Base-by-base conservation (phyloP, 1,140 invertebrate genomes). In the Hypsibius dujardini region DNA sequence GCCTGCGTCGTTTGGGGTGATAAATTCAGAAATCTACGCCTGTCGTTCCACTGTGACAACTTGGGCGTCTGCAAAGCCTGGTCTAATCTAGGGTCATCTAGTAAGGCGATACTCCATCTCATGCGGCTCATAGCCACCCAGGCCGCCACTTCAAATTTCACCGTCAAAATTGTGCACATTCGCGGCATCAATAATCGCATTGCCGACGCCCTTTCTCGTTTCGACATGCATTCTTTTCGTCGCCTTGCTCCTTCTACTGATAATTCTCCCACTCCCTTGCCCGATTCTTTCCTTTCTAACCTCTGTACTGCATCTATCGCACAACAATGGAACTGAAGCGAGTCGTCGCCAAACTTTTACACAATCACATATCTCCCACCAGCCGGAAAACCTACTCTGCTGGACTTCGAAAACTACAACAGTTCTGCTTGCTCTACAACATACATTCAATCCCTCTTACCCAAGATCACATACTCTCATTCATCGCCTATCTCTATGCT, bases 191-290 rank as follows among this genome's bases (percentile, higher is more conserved):
- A 67, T 42, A 67, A 67, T 42, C 12, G 62, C 42, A 42, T 67
- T 42, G 62, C 62, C 45, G 62, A 67, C 7, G 62, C 62, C 45
- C 42, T 67, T 14, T 67, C 62, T 67, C 62, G 62, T 42, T 14
- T 14, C 42, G 7, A 67, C 3, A 7, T 42, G 3, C 42, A 7
- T 7, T 42, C 12, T 42, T 67, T 67, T 42, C 62, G 62, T 42
- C 3, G 3, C 45, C 42, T 67, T 14, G 62, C 62, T 42, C 62
- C 62, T 67, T 42, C 7, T 7, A 42, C 62, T 7, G 3, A 7
- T 7, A n/a, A 7, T 7, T 56, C 50, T 7, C 50, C 50, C 7
- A 56, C 50, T 7, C n/a, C 50, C 7, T 56, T 7, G 7, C 62
- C 62, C 7, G 62, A 67, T 3, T 67, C 62, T 67, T 67, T 67